Base-by-base conservation (phyloP, 2,113 vertebrate species). In the Puffinus mauretanicus region DNA sequence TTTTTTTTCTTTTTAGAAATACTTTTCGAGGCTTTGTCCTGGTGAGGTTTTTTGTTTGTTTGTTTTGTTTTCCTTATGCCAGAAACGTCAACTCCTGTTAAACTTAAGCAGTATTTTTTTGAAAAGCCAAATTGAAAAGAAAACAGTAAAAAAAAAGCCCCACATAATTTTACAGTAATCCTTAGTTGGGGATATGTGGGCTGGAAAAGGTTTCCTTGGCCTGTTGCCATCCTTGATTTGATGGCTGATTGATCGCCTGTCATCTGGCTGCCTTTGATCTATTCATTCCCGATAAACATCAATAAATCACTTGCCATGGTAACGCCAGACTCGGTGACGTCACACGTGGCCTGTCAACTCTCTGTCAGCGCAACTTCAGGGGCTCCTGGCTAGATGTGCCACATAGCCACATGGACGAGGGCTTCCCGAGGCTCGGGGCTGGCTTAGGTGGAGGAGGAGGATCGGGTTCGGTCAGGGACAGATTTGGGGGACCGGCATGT, bases 231-330 rank as follows among this genome's bases (percentile, higher is more conserved):
- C 98, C 99, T 99, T 99, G 98, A 99, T 99, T 99, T 99, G 99
- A 99, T 98, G 98, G 97, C 98, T 99, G 99, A 99, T 99, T 99
- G 99, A 99, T 99, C 96, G 97, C 97, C 98, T 96, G 98, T 99
- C 99, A 99, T 98, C 97, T 96, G 97, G 98, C 97, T 98, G 98
- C 98, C 98, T 99, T 99, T 99, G 99, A 99, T 99, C 99, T 99
- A 99, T 99, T 99, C 99, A 99, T 99, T 99, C 98, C 98, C 98
- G 98, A 99, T 99, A 99, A 99, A 99, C 99, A 99, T 99, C 99
- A 98, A 99, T 99, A 99, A 99, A 99, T 99, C 98, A 99, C 98
- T 98, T 92, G 97, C 97, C 96, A 97, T 98, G 98, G 98, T 98
- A 99, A 98, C 98, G 97, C 98, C 96, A 97, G 98, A 94, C 98